These are phyloP conservation scores for Dendroctonus ponderosae DNA, from an alignment of 1,140 invertebrate species.

Conservation along the genomic window DNA sequence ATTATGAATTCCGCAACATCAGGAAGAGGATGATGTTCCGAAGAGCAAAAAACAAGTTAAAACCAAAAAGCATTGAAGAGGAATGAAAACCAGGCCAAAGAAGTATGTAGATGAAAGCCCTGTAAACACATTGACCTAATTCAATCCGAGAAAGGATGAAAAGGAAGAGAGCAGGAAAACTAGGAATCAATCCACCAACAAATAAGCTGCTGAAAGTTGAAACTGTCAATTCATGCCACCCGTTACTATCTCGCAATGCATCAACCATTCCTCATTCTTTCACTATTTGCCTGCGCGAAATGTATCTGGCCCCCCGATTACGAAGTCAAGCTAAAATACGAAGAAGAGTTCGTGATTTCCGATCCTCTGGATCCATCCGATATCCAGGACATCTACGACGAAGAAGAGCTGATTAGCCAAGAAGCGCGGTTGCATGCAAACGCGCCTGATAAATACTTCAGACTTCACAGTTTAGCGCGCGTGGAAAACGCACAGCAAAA, in stretches of 20 bases:
- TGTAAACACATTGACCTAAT: background rate
- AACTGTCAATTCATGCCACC: background rate
- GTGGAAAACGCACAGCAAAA: background rate
- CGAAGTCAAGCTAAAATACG: slow-evolving; percentile 40
- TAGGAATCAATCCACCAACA: too few relatives aligned
- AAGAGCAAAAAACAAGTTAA: too few relatives aligned
- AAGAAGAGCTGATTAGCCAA: slow-evolving; percentile 46
- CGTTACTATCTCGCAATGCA: background rate
- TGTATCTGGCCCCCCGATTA: slow-evolving; percentile 45
- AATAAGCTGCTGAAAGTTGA: background rate
- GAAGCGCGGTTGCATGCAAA: slow-evolving; percentile 30
- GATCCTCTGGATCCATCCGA: slow-evolving; percentile 42
- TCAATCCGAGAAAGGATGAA: too few relatives aligned
- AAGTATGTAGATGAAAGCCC: background rate
- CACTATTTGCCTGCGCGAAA: background rate
- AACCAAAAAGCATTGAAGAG: too few relatives aligned
- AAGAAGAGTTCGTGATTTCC: slow-evolving; percentile 47
- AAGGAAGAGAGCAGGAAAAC: too few relatives aligned
- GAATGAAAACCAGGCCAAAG: background rate
- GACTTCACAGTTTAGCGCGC: slow-evolving; percentile 35
- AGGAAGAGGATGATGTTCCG: too few relatives aligned
- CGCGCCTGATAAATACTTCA: slow-evolving; percentile 36
- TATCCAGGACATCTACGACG: slow-evolving; percentile 43
- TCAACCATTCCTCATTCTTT: background rate
- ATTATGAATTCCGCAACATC: too few relatives aligned